phyloP scores from a whole-genome alignment of 2,888 invertebrate species.

The Tolmerus cingulatus region DNA sequence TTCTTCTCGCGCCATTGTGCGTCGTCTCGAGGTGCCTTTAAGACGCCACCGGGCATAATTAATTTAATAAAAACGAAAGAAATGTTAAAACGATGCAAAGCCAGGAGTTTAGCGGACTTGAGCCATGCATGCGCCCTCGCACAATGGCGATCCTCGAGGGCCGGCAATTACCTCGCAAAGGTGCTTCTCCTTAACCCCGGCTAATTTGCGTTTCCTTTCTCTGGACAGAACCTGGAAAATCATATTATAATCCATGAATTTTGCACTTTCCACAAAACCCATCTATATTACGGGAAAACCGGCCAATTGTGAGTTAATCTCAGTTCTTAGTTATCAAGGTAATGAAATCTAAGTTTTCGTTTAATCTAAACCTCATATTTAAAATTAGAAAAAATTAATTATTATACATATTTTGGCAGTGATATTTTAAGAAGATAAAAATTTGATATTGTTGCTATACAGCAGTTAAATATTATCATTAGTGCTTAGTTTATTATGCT shows the following conservation, averaged over 20 bases:
- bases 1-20: not conserved
- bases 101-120: not conserved
- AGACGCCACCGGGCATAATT: conserved; percentile 13
- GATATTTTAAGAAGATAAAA: too few relatives aligned
- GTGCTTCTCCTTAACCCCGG: not conserved
- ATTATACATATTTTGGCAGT: too few relatives aligned
- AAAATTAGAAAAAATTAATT: too few relatives aligned
- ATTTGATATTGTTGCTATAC: too few relatives aligned
- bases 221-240: not conserved
- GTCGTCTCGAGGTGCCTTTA: conserved; percentile 13
- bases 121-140: not conserved
- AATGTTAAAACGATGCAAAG: not conserved
- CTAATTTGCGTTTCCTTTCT: not conserved
- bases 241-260: not conserved
- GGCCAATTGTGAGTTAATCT: not conserved
- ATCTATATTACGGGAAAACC: not conserved
- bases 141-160: not conserved
- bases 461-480: too few relatives aligned
- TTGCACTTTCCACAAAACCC: not conserved
- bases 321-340: too few relatives aligned
- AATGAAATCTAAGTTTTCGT: too few relatives aligned
- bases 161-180: not conserved
- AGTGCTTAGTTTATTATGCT: too few relatives aligned
- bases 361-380: too few relatives aligned
- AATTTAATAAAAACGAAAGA: conserved; percentile 26